Conservation (phyloP, 2,797 vertebrate species). For the Xenops minutus region DNA sequence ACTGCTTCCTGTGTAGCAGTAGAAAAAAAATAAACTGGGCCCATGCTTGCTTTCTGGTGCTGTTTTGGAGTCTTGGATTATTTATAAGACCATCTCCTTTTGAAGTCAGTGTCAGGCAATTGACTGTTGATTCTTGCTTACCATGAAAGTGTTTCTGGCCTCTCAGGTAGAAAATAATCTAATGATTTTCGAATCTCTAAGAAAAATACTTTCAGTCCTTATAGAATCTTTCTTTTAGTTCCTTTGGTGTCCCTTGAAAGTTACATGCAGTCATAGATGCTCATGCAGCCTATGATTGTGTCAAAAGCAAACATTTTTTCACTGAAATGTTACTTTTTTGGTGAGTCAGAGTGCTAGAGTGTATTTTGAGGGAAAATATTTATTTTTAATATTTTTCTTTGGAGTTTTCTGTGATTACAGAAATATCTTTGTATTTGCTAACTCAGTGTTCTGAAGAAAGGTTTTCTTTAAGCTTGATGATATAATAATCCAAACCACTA, state of each 20-base stretch:
- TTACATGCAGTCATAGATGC: not conserved
- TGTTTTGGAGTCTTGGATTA: not conserved
- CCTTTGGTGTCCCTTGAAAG: not conserved
- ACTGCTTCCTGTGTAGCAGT: not conserved
- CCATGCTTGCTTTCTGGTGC: not conserved
- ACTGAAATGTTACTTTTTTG: not conserved
- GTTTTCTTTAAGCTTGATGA: not conserved
- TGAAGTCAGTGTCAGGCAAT: not conserved
- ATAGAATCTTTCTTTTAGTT: not conserved
- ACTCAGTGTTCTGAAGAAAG: not conserved
- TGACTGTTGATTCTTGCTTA: not conserved
- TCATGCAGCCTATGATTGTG: not conserved
- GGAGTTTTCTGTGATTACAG: not conserved
- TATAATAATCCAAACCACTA: not conserved
- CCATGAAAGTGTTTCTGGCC: not conserved
- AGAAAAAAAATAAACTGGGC: not conserved
- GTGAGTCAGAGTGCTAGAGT: not conserved
- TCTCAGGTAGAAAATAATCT: not conserved
- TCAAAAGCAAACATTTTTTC: not conserved
- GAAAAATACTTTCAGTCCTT: not conserved
- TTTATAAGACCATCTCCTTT: not conserved
- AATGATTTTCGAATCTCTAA: not conserved
- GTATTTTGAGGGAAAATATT: not conserved
- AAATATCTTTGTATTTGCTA: not conserved
- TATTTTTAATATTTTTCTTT: not conserved